These are phyloP conservation scores for Hippopotamus amphibius DNA, from an alignment of 2,113 vertebrate species.

Conservation along the genomic window DNA sequence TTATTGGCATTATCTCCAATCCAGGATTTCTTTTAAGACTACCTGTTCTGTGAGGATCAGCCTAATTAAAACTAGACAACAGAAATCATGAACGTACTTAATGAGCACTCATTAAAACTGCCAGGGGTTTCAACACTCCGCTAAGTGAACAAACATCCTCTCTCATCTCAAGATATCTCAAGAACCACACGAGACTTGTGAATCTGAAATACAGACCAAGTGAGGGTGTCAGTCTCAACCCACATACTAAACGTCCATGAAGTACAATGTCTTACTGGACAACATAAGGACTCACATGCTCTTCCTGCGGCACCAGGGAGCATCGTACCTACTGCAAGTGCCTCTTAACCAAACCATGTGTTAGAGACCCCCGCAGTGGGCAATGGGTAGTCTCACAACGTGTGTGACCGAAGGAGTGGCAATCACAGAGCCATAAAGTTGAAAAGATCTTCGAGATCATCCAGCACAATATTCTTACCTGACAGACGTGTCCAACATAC, in stretches of 20 bases:
- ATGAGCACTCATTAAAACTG: background rate
- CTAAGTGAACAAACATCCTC: background rate
- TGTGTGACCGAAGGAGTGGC: background rate
- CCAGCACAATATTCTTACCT: background rate
- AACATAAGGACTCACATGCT: background rate
- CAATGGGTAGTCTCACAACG: rapidly evolving
- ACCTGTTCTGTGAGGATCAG: background rate
- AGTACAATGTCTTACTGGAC: background rate
- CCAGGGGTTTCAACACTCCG: rapidly evolving
- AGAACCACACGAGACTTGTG: background rate
- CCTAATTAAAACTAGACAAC: background rate
- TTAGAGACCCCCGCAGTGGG: background rate
- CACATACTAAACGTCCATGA: rapidly evolving
- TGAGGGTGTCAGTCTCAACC: rapidly evolving
- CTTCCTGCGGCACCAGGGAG: background rate
- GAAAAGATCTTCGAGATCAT: background rate
- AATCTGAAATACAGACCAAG: background rate
- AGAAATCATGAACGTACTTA: background rate
- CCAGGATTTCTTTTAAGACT: background rate
- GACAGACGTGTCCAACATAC: background rate
- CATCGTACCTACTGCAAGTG: rapidly evolving
- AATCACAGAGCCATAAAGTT: background rate
- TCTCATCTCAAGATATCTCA: background rate
- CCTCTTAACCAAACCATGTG: rapidly evolving
- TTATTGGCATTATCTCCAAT: background rate